phyloP scores from a whole-genome alignment of 37 sponge, comb jelly and placozoan genomes.

The Eunapius fragilis region DNA sequence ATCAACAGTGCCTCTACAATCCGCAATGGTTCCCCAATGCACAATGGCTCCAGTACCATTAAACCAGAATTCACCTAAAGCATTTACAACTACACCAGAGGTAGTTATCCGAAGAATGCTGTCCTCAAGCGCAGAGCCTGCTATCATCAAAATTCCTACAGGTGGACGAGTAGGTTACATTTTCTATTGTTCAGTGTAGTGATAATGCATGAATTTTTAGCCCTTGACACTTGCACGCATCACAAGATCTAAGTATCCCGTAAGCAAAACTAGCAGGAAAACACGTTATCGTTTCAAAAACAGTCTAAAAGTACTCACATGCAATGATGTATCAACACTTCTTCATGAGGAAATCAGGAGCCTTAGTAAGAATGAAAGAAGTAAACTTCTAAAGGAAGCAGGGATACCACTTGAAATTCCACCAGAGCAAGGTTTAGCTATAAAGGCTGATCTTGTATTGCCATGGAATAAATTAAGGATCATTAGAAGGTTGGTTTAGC shows the following conservation, averaged over 20 bases:
- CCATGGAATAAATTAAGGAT: too few species aligned
- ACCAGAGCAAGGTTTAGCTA: too few species aligned
- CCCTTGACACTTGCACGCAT: not conserved
- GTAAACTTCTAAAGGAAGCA: not conserved
- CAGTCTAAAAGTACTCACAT: not conserved
- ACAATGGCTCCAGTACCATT: too few species aligned
- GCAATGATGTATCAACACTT: not conserved
- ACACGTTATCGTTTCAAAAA: not conserved
- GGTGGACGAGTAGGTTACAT: not conserved
- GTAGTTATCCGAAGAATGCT: too few species aligned
- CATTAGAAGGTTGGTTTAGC: too few species aligned
- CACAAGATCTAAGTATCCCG: not conserved
- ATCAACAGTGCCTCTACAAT: too few species aligned
- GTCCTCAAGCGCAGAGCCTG: not conserved
- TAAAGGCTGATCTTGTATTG: too few species aligned
- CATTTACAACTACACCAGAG: too few species aligned
- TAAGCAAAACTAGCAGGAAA: not conserved
- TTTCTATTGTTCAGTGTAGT: not conserved
- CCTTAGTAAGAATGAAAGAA: not conserved
- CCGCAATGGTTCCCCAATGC: too few species aligned
- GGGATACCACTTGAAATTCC: not conserved
- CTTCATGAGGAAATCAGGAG: not conserved
- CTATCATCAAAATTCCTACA: not conserved
- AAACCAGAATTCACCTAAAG: too few species aligned
- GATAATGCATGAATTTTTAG: not conserved